Evolutionary conservation across 2,888 invertebrate species (phyloP).

Genomic region (Hydriomena furcata): DNA sequence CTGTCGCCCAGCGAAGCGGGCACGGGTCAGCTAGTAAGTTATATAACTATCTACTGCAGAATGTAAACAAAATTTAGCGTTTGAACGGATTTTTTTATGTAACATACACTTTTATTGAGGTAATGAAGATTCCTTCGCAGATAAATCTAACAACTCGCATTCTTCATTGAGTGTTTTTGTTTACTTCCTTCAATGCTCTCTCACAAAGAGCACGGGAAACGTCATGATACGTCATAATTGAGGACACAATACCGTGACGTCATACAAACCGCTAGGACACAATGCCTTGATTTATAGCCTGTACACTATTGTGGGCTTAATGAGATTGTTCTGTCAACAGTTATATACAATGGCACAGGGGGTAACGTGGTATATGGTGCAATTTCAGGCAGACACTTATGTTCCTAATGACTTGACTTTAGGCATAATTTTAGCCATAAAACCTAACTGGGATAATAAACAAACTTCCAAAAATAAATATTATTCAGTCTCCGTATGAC

Average conservation of each 20-base stretch:
- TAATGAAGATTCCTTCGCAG: too few relatives aligned
- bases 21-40: too few relatives aligned
- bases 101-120: too few relatives aligned
- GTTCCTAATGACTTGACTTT: too few relatives aligned
- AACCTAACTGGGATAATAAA: too few relatives aligned
- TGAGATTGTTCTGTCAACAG: slow-evolving; percentile 71
- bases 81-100: too few relatives aligned
- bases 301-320: slow-evolving; percentile 67
- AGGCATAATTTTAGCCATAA: too few relatives aligned
- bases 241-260: slow-evolving; percentile 35
- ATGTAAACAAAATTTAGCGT: too few relatives aligned
- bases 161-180: slow-evolving; percentile 6
- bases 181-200: slow-evolving; percentile 10
- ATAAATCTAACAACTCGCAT: not conserved
- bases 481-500: too few relatives aligned
- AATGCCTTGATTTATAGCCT: slow-evolving; percentile 70
- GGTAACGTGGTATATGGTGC: slow-evolving; percentile 2
- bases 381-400: not conserved
- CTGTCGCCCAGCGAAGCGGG: too few relatives aligned
- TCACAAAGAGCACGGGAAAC: slow-evolving; percentile 30
- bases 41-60: too few relatives aligned
- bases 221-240: slow-evolving; percentile 56
- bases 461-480: too few relatives aligned
- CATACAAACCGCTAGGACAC: slow-evolving; percentile 51
- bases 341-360: slow-evolving; percentile 21